Evolutionary conservation across 2,888 invertebrate genomes (phyloP).

Genomic region (Pollenia griseotomentosa): DNA sequence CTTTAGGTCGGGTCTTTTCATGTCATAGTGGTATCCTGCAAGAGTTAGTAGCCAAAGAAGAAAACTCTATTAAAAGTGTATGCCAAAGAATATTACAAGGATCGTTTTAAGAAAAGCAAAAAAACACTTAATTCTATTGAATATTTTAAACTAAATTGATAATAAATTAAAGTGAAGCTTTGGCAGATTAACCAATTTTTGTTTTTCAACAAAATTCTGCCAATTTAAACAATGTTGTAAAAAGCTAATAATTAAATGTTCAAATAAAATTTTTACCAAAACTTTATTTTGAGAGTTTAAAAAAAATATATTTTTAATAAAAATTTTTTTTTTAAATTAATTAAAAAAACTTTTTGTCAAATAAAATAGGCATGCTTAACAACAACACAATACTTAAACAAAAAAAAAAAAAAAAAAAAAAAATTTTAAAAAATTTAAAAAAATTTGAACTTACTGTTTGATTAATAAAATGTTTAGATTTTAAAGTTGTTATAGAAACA

Average conservation of each 20-base stretch:
- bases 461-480: constrained; percentile 45
- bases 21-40: constrained; percentile 77
- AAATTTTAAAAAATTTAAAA: constrained; percentile 16
- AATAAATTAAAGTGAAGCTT: neutral
- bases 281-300: no score
- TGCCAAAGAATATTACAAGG: constrained; percentile 67
- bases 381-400: neutral
- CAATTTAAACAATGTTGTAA: no score
- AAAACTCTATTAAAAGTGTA: constrained; percentile 64
- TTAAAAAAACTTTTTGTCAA: no score
- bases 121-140: neutral
- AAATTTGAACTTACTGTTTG: constrained; percentile 71
- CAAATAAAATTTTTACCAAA: no score
- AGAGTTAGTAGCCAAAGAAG: constrained; percentile 75
- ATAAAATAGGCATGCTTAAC: constrained; percentile 25
- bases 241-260: no score
- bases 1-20: constrained; percentile 75
- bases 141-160: neutral
- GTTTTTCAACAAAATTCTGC: constrained; percentile 3
- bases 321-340: no score
- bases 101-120: constrained; percentile 54
- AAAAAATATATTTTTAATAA: no score
- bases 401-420: constrained; percentile 43
- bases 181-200: neutral
- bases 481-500: constrained; percentile 59